Percentiles rank a stretch among this genome's conserved stretches.
phyloP scores from a whole-genome alignment of 1,140 invertebrate species.

The Drosophila leontia region DNA sequence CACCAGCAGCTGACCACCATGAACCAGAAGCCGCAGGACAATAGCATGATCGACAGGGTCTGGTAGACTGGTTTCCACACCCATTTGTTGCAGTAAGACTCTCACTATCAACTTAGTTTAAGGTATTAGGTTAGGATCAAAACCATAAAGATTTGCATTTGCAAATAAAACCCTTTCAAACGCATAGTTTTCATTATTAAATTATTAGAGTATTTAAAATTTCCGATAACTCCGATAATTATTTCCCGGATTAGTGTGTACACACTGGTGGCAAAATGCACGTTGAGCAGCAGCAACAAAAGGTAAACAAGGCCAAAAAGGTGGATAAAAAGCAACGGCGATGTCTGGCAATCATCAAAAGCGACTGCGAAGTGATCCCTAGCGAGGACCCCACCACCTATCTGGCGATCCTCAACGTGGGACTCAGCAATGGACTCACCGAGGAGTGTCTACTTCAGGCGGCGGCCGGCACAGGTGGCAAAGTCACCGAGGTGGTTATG shows the following conservation, averaged over 20 bases:
- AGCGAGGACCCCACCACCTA: conserved; percentile 53
- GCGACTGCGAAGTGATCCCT: conserved; percentile 70
- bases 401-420: conserved; percentile 87
- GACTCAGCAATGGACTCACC: conserved; percentile 89
- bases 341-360: conserved; percentile 71
- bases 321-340: conserved; percentile 71
- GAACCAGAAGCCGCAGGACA: conserved; percentile 84
- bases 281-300: conserved; percentile 47
- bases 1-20: conserved; percentile 86
- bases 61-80: conserved; percentile 60
- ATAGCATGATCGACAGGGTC: conserved; percentile 84
- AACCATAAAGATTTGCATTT: conserved; percentile 14
- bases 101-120: conserved; percentile 18
- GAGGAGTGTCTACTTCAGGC: conserved; percentile 87
- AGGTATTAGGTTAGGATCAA: not conserved
- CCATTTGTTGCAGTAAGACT: conserved; percentile 31
- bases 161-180: conserved; percentile 1
- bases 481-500: conserved; percentile 88
- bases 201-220: not conserved
- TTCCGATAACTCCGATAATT: not conserved
- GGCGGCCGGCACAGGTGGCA: conserved; percentile 86
- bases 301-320: conserved; percentile 71
- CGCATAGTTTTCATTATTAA: not conserved
- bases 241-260: not conserved
- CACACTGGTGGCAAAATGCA: conserved; percentile 40